These are phyloP conservation scores for Echinops telfairi DNA, from an alignment of 2,113 vertebrate species.

Conservation along the genomic window DNA sequence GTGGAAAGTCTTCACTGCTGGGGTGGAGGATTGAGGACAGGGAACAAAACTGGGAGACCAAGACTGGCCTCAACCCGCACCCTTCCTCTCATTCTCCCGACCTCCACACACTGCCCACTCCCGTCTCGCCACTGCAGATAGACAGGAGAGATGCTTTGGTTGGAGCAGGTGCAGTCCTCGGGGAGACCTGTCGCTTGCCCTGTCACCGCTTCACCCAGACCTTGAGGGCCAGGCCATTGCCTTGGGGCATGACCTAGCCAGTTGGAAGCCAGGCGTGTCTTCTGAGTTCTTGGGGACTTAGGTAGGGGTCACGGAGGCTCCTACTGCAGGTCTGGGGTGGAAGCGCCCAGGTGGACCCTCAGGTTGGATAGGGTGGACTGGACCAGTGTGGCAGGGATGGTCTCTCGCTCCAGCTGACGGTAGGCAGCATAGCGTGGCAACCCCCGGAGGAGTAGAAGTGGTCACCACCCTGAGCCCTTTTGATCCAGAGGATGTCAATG, in stretches of 20 bases:
- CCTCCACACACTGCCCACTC: neutral
- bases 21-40: neutral
- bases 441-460: conserved; percentile 97
- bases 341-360: conserved; percentile 93
- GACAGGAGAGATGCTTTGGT: neutral
- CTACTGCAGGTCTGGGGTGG: conserved; percentile 91
- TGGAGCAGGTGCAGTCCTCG: neutral
- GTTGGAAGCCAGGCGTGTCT: too few relatives aligned
- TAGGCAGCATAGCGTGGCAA: conserved; percentile 95
- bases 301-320: neutral
- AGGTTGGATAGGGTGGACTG: conserved; percentile 92
- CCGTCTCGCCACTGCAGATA: neutral
- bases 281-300: neutral
- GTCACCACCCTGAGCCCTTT: conserved; percentile 92
- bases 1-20: neutral
- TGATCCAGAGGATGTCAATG: conserved; percentile 96
- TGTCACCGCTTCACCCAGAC: too few relatives aligned
- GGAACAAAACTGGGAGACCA: neutral
- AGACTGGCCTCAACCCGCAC: neutral
- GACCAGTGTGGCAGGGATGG: conserved; percentile 94
- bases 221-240: too few relatives aligned
- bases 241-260: too few relatives aligned
- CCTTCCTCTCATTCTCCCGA: too few relatives aligned
- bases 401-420: conserved; percentile 89
- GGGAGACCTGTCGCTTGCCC: conserved; percentile 1